phyloP scores from a whole-genome alignment of 2,113 vertebrate species.

The Leptobrachium leishanense region DNA sequence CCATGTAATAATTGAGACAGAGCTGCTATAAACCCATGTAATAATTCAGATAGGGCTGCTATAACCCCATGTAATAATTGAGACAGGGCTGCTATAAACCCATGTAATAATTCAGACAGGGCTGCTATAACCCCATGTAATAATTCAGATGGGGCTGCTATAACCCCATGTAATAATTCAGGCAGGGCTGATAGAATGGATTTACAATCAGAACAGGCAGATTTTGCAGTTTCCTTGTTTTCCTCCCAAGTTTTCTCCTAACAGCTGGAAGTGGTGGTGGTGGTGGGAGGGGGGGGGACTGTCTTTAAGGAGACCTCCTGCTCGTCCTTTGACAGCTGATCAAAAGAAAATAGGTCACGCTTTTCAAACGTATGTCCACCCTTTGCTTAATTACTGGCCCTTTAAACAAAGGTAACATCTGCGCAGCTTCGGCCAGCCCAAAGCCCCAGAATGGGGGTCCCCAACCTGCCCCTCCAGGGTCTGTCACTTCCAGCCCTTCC shows the following conservation, averaged over 20 bases:
- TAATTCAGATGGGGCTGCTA: too few species aligned
- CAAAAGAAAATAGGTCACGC: conserved; percentile 81
- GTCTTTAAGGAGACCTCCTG: conserved; percentile 65
- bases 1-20: too few species aligned
- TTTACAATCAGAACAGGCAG: neutral
- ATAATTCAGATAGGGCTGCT: too few species aligned
- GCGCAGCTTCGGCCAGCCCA: conserved; percentile 72
- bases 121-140: too few species aligned
- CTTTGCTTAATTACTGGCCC: conserved; percentile 76
- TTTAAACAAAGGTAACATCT: conserved; percentile 83
- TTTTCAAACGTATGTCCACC: conserved; percentile 76
- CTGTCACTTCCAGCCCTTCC: conserved; percentile 57
- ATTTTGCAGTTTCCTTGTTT: conserved; percentile 59
- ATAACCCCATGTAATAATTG: too few species aligned
- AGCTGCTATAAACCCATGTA: too few species aligned
- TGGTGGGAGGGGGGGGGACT: conserved; percentile 62
- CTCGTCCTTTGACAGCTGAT: conserved; percentile 77
- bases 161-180: too few species aligned
- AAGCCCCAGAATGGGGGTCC: conserved; percentile 55
- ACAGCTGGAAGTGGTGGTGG: conserved; percentile 74
- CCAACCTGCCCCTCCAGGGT: conserved; percentile 61
- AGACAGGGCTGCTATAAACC: too few species aligned
- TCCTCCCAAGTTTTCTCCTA: conserved; percentile 66
- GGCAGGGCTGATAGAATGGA: too few species aligned
- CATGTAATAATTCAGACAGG: too few species aligned